Percentiles rank a stretch among this genome's conserved stretches.
phyloP scores from a whole-genome alignment of 2,888 invertebrate species.

The Scrobipalpa atriplicella region DNA sequence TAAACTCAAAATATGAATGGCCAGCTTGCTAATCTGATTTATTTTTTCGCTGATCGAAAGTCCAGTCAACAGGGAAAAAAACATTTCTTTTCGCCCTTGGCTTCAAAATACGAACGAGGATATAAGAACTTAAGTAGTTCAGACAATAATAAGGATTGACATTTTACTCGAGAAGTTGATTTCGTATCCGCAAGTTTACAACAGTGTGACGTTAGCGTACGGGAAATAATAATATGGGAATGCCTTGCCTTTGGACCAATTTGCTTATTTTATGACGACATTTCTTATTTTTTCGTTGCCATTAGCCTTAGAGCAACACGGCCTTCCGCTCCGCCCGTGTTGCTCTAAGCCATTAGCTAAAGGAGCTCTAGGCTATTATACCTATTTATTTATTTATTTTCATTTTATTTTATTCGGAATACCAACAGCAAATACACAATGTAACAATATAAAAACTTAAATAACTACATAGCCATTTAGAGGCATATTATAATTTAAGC shows the following conservation, averaged over 20 bases:
- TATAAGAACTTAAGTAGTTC: not conserved
- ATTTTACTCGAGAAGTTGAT: not conserved
- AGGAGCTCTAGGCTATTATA: not conserved
- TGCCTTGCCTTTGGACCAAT: too few species aligned
- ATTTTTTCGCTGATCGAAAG: not conserved
- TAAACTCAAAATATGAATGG: too few species aligned
- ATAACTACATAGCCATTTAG: too few species aligned
- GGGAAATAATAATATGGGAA: too few species aligned
- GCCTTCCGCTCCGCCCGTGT: too few species aligned
- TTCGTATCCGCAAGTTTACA: not conserved
- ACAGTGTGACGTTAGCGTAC: not conserved
- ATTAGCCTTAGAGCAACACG: too few species aligned
- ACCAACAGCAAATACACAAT: too few species aligned
- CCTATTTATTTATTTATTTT: too few species aligned
- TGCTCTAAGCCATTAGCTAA: not conserved
- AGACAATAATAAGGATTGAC: not conserved
- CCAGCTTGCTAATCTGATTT: not conserved
- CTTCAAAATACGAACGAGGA: not conserved
- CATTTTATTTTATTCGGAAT: too few species aligned
- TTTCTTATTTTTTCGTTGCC: not conserved
- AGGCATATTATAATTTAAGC: slow-evolving; percentile 32
- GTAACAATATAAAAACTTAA: too few species aligned
- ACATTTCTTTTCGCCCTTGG: not conserved
- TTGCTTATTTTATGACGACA: not conserved
- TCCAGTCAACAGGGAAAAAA: not conserved